A percentile compares a stretch with the other conserved stretches of the same genome.
phyloP scores from a whole-genome alignment of 2,113 vertebrate species.

The Caranx melampygus region DNA sequence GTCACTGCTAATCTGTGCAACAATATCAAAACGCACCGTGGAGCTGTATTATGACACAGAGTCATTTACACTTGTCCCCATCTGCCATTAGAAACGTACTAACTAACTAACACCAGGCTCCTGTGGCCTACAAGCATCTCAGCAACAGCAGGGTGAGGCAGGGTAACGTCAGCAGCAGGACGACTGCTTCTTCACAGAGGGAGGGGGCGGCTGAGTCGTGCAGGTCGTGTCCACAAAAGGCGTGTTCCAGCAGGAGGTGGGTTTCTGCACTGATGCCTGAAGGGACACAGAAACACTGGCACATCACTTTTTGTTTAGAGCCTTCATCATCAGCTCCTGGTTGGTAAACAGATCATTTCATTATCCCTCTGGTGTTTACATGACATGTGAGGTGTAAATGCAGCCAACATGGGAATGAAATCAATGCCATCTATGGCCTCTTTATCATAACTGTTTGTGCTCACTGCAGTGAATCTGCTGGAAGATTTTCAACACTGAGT shows the following conservation, averaged over 20 bases:
- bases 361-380: slow-evolving; percentile 14
- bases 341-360: slow-evolving; percentile 20
- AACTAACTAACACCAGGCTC: slow-evolving; percentile 5
- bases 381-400: slow-evolving; percentile 18
- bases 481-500: not conserved
- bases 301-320: not conserved
- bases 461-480: not conserved
- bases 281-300: not conserved
- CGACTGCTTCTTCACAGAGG: not conserved
- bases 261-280: slow-evolving; percentile 81
- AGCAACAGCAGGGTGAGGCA: slow-evolving; percentile 57
- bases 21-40: not conserved
- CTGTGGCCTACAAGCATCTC: slow-evolving; percentile 35
- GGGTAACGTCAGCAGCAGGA: slow-evolving; percentile 36
- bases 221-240: slow-evolving; percentile 78
- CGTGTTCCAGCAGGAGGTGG: slow-evolving; percentile 78
- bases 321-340: not conserved
- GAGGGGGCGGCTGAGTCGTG: slow-evolving; percentile 59
- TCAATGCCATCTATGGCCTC: slow-evolving; percentile 33
- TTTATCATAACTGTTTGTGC: not conserved
- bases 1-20: slow-evolving; percentile 5
- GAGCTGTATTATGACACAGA: not conserved
- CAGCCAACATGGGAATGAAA: not conserved
- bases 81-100: not conserved
- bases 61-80: not conserved